These are phyloP conservation scores for Stenoptilia bipunctidactyla DNA, from an alignment of 2,888 invertebrate species.

Conservation along the genomic window DNA sequence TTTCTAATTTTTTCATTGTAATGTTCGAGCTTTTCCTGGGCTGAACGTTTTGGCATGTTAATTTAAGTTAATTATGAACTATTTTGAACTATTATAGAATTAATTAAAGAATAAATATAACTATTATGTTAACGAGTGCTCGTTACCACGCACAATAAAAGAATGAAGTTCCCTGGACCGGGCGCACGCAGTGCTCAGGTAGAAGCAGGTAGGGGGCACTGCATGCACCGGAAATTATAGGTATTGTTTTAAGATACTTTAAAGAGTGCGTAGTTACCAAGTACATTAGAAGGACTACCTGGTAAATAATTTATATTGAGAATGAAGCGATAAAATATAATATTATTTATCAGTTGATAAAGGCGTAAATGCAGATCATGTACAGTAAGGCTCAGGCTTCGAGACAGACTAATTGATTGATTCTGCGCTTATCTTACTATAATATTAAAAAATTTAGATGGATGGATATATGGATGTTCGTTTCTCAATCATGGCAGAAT, in stretches of 20 bases:
- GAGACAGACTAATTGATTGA: too few species aligned
- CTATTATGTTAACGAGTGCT: not conserved
- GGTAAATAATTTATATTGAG: constrained; percentile 3
- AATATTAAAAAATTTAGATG: too few species aligned
- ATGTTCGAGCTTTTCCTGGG: constrained; percentile 1
- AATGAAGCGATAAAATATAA: constrained; percentile 8
- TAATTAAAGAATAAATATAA: not conserved
- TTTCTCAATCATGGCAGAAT: too few species aligned
- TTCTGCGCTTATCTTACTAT: too few species aligned
- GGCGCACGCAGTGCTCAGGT: not conserved
- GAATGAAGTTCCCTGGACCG: constrained; percentile 3
- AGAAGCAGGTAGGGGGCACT: not conserved
- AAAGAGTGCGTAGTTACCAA: constrained; percentile 4
- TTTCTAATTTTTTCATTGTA: constrained; percentile 2
- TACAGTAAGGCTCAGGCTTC: too few species aligned
- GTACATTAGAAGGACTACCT: constrained; percentile 5
- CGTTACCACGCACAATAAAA: constrained; percentile 9
- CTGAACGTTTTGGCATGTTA: constrained; percentile 6
- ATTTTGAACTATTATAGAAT: not conserved
- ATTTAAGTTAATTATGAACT: not conserved
- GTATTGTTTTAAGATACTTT: constrained; percentile 1
- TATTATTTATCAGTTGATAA: too few species aligned
- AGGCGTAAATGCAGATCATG: too few species aligned
- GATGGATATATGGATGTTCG: too few species aligned
- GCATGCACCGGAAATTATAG: not conserved